A percentile compares a stretch with the other conserved stretches of the same genome.
Conservation (phyloP, 2,113 vertebrate species). For the Heliornis fulica region DNA sequence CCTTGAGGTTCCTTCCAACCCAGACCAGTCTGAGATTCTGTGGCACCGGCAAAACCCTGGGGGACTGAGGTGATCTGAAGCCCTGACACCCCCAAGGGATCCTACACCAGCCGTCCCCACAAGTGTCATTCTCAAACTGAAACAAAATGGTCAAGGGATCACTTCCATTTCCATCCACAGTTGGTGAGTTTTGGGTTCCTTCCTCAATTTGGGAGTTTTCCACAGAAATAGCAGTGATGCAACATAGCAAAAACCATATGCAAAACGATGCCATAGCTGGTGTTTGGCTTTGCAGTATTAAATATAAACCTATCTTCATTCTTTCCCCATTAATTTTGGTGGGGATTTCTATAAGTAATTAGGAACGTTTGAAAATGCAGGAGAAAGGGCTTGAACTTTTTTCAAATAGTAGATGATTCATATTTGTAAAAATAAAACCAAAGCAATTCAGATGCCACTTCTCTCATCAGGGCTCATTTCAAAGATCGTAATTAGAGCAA, state of each 20-base stretch:
- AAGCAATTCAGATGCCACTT: not conserved
- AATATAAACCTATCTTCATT: not conserved
- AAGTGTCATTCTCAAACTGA: not conserved
- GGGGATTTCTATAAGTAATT: not conserved
- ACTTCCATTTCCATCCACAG: not conserved
- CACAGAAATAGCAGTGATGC: not conserved
- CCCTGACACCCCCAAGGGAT: not conserved
- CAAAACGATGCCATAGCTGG: not conserved
- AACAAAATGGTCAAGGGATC: not conserved
- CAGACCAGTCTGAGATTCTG: too few species aligned
- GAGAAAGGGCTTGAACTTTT: not conserved
- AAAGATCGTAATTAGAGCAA: conserved; percentile 1
- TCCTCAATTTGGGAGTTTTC: not conserved
- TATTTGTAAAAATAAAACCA: conserved; percentile 22
- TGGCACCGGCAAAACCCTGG: not conserved
- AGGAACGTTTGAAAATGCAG: not conserved
- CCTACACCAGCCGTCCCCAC: fast-evolving
- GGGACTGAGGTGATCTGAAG: not conserved
- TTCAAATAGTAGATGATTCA: not conserved
- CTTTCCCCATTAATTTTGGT: not conserved
- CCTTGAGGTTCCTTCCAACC: too few species aligned
- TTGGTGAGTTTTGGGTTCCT: not conserved
- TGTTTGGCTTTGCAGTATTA: not conserved
- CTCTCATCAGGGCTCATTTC: not conserved
- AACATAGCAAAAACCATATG: not conserved